These are phyloP conservation scores for Silurus meridionalis DNA, from an alignment of 2,113 vertebrate genomes.

Conservation along the genomic window DNA sequence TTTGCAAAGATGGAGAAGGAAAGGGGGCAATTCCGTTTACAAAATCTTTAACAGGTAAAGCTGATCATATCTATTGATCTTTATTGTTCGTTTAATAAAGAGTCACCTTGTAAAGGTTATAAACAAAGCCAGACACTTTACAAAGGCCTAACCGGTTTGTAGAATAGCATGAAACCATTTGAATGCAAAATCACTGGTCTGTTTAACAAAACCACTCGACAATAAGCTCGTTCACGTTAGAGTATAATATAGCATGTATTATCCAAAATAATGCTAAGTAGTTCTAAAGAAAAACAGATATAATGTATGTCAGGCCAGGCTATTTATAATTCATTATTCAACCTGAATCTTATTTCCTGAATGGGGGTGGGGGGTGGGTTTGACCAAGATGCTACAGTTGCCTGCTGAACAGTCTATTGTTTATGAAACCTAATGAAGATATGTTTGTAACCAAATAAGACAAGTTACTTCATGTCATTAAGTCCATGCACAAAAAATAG, in stretches of 20 bases:
- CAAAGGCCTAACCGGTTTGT: not conserved
- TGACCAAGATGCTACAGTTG: not conserved
- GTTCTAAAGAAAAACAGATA: not conserved
- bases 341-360: slow-evolving; percentile 57
- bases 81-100: not conserved
- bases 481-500: not conserved
- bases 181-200: not conserved
- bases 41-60: not conserved
- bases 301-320: not conserved
- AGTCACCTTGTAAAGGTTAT: slow-evolving; percentile 46
- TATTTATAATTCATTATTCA: not conserved
- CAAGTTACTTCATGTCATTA: not conserved
- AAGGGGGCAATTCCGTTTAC: not conserved
- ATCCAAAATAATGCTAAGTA: not conserved
- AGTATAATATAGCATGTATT: not conserved
- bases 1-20: not conserved
- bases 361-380: slow-evolving; percentile 42
- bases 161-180: not conserved
- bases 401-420: slow-evolving; percentile 4
- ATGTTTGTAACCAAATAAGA: not conserved
- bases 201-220: not conserved
- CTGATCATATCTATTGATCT: not conserved
- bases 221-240: not conserved
- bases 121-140: slow-evolving; percentile 5
- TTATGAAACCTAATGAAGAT: not conserved